Base-by-base conservation (phyloP, 2,888 invertebrate genomes). In the Leucophenga montana region DNA sequence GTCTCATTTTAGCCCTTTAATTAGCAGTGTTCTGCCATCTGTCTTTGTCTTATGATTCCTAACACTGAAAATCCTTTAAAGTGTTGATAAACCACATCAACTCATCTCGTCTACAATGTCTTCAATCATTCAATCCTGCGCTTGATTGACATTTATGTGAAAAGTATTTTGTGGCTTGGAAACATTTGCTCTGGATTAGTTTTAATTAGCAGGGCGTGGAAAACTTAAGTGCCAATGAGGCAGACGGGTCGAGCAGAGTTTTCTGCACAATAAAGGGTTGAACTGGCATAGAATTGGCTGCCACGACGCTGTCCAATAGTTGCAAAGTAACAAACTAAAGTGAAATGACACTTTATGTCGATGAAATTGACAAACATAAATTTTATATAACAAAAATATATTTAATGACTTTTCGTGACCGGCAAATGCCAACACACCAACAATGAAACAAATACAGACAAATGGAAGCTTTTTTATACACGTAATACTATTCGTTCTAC, bases 361-460 rank as follows among this genome's bases (percentile, higher is more conserved):
- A 8, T 77, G 77, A 73, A 78, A 78, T 71, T 70, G 72, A 68
- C 70, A 62, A 71, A 82, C 74, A 78, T 82, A 82, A 46, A 56
- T 39, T 39, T 39, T 39, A 39, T 39, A 39, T 78, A 82, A 76
- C 80, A 77, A 77, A 78, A 83, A 75, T 78, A 78, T 74, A 78
- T 77, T 79, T 80, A 82, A 80, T 83, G 81, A 83, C 80, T 83
- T 80, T 81, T 78, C 81, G 78, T 81, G 83, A 80, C 82, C 80
- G 80, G 80, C 80, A 81, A 81, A 77, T 81, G 80, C 82, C 80
- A 81, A 82, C 80, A 77, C 80, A 79, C 73, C 71, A 77, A 80
- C 78, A 79, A 78, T 79, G 77, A 80, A 74, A 72, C 27, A 71
- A 73, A 73, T 71, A 72, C 64, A 33, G 16, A 13, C 76, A 50